phyloP scores from a whole-genome alignment of 2,888 invertebrate genomes.

The Ceramica pisi region DNA sequence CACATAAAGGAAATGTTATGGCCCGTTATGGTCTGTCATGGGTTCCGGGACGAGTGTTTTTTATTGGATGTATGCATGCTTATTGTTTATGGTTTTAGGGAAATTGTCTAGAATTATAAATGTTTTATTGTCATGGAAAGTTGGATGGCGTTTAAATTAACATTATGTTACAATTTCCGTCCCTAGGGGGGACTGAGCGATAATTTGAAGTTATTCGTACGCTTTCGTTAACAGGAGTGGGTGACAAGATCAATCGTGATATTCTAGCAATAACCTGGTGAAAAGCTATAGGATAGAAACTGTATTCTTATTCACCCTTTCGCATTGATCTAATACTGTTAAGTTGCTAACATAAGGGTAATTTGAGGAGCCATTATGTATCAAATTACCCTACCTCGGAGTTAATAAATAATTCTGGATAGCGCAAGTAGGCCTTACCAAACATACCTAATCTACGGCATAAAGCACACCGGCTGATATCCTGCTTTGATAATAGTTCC shows the following conservation, averaged over 20 bases:
- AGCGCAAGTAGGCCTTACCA: too few relatives aligned
- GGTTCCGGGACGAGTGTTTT: constrained; percentile 53
- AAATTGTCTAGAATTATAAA: constrained; percentile 46
- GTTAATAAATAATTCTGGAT: too few relatives aligned
- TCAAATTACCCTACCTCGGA: too few relatives aligned
- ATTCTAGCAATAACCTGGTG: not conserved
- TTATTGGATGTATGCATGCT: constrained; percentile 60
- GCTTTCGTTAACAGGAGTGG: not conserved
- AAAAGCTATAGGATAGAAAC: too few relatives aligned
- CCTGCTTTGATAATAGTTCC: too few relatives aligned
- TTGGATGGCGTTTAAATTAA: constrained; percentile 41
- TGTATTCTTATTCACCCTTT: too few relatives aligned
- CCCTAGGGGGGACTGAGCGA: not conserved
- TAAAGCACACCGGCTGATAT: too few relatives aligned
- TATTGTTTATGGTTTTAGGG: constrained; percentile 54
- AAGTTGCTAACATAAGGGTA: too few relatives aligned
- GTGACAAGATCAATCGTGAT: not conserved
- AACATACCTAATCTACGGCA: too few relatives aligned
- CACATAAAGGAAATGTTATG: constrained; percentile 59
- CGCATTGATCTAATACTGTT: too few relatives aligned
- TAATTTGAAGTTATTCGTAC: not conserved
- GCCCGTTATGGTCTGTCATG: constrained; percentile 39
- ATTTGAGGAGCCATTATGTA: too few relatives aligned
- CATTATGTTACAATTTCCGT: constrained; percentile 13
- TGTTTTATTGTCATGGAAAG: constrained; percentile 49